Percentiles rank a stretch among this genome's conserved stretches.
These are phyloP conservation scores for Neosilurus mollespiculum DNA, from an alignment of 2,797 vertebrate species.

Conservation along the genomic window DNA sequence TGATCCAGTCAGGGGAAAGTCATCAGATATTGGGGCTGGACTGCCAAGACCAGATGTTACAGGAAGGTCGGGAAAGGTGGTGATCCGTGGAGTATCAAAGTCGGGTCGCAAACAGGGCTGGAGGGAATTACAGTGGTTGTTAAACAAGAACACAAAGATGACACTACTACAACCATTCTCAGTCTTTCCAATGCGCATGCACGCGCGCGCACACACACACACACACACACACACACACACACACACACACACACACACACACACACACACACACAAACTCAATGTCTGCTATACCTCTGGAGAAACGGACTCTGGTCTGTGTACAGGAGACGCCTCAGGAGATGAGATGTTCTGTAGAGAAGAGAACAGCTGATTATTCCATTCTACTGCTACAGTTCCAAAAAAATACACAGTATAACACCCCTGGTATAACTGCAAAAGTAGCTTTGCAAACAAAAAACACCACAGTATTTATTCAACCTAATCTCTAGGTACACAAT, in stretches of 20 bases:
- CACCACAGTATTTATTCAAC: not conserved
- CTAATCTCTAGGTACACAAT: not conserved
- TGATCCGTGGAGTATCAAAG: slow-evolving; percentile 74
- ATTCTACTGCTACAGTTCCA: not conserved
- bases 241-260: not conserved
- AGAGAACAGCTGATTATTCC: slow-evolving; percentile 18
- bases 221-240: not conserved
- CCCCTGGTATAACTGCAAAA: not conserved
- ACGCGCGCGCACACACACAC: too few species aligned
- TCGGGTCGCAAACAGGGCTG: slow-evolving; percentile 87
- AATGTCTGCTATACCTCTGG: slow-evolving; percentile 79
- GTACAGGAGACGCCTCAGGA: slow-evolving; percentile 89
- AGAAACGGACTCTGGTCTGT: slow-evolving; percentile 89
- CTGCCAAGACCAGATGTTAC: slow-evolving; percentile 81
- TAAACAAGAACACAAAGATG: not conserved
- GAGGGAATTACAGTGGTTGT: not conserved
- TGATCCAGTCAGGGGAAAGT: slow-evolving; percentile 69
- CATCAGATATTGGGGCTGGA: slow-evolving; percentile 76
- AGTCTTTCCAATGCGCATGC: not conserved
- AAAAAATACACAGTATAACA: not conserved
- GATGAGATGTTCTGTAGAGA: slow-evolving; percentile 92
- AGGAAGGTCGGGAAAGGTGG: slow-evolving; percentile 78
- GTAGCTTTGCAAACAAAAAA: not conserved
- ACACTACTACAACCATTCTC: not conserved
- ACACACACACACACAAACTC: not conserved